phyloP scores from a whole-genome alignment of 2,888 invertebrate species.

The Stramonita haemastoma region DNA sequence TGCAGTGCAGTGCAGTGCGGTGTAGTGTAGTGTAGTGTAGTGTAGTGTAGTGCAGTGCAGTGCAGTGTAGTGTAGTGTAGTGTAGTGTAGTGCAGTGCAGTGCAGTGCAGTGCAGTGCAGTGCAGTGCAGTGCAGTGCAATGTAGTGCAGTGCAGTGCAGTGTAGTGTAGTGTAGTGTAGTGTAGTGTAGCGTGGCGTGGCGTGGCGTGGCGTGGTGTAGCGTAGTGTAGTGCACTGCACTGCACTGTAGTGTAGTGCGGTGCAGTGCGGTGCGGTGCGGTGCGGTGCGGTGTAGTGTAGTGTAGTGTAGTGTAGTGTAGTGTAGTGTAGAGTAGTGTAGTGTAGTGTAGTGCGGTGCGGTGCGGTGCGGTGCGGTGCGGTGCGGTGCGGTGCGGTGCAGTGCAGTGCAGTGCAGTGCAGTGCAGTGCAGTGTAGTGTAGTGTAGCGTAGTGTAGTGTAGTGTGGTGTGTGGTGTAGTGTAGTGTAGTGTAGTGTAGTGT shows the following conservation, averaged over 20 bases:
- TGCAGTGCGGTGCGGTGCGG: not conserved
- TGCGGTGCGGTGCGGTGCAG: not conserved
- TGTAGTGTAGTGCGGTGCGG: not conserved
- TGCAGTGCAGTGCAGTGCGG: too few relatives aligned
- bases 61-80: too few relatives aligned
- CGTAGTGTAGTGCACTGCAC: not conserved
- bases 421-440: not conserved
- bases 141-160: not conserved
- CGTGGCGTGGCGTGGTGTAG: not conserved
- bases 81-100: too few relatives aligned
- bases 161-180: conserved; percentile 8
- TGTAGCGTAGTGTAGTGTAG: not conserved
- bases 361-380: not conserved
- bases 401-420: too few relatives aligned
- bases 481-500: too few relatives aligned
- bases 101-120: too few relatives aligned
- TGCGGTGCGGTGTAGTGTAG: not conserved
- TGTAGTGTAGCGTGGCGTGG: not conserved
- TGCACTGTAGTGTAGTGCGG: not conserved
- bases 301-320: not conserved
- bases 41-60: not conserved
- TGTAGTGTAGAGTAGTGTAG: not conserved
- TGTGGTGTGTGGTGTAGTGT: not conserved
- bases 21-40: too few relatives aligned
- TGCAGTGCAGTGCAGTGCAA: too few relatives aligned